A percentile compares a stretch with the other conserved stretches of the same genome.
phyloP scores from a whole-genome alignment of 2,888 invertebrate genomes.

The Chirona hameri region DNA sequence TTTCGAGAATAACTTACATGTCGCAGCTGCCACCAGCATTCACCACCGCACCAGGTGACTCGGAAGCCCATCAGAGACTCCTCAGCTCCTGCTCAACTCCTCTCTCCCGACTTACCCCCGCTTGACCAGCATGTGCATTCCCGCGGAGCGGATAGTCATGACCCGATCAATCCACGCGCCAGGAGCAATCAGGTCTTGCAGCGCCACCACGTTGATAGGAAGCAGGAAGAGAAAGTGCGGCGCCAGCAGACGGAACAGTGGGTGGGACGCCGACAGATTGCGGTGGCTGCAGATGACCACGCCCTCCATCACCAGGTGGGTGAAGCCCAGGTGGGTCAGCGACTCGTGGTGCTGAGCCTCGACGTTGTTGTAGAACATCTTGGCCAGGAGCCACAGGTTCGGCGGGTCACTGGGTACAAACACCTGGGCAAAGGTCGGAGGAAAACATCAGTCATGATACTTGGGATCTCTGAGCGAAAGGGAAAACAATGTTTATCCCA shows the following conservation, averaged over 20 bases:
- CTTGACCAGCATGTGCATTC: no score
- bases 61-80: no score
- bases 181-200: conserved; percentile 48
- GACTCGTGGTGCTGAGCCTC: conserved; percentile 49
- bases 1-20: neutral
- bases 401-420: conserved; percentile 47
- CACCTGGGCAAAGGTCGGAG: conserved; percentile 42
- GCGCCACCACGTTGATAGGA: conserved; percentile 50
- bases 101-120: conserved; percentile 44
- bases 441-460: no score
- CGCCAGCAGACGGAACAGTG: conserved; percentile 50
- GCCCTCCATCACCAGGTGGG: conserved; percentile 52
- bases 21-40: no score
- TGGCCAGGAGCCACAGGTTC: conserved; percentile 48
- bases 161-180: no score
- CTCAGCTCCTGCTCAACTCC: no score
- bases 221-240: conserved; percentile 52
- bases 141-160: no score
- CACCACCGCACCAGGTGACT: no score
- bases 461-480: no score
- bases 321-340: conserved; percentile 48
- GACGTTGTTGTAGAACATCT: conserved; percentile 50
- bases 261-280: conserved; percentile 50
- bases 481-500: no score
- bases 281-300: conserved; percentile 49